Conservation (phyloP, 2,113 vertebrate genomes). For the Eretmochelys imbricata region DNA sequence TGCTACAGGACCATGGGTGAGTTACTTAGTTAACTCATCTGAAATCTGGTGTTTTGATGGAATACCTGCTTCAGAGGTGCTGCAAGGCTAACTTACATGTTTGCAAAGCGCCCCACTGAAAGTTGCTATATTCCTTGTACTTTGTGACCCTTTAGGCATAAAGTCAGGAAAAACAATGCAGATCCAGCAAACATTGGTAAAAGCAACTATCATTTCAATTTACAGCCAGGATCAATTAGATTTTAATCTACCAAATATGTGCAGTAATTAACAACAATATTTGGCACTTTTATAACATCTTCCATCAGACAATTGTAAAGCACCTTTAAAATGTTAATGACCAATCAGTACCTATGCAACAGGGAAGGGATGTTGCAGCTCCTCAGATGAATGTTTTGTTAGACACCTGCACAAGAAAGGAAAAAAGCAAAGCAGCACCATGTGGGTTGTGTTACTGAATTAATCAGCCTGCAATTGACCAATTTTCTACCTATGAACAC, state of each 20-base stretch:
- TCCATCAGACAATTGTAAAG: background rate
- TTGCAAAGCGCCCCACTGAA: background rate
- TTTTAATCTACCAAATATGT: background rate
- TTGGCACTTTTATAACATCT: background rate
- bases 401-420: background rate
- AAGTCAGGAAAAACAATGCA: background rate
- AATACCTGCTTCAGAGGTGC: background rate
- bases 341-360: background rate
- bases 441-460: constrained; percentile 53
- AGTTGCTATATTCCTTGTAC: background rate
- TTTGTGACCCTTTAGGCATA: background rate
- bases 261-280: background rate
- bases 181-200: background rate
- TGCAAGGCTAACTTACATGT: background rate
- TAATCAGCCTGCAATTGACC: constrained; percentile 55
- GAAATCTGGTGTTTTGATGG: background rate
- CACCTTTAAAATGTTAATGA: background rate
- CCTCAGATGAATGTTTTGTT: background rate
- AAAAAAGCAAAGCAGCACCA: constrained; percentile 38
- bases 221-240: background rate
- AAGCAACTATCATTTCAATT: background rate
- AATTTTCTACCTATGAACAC: constrained; percentile 42
- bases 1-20: background rate
- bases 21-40: background rate
- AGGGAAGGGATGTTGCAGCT: background rate